A percentile compares a stretch with the other conserved stretches of the same genome.
These are phyloP conservation scores for Sphaeridia pumilis DNA, from an alignment of 2,888 invertebrate species.

Conservation along the genomic window DNA sequence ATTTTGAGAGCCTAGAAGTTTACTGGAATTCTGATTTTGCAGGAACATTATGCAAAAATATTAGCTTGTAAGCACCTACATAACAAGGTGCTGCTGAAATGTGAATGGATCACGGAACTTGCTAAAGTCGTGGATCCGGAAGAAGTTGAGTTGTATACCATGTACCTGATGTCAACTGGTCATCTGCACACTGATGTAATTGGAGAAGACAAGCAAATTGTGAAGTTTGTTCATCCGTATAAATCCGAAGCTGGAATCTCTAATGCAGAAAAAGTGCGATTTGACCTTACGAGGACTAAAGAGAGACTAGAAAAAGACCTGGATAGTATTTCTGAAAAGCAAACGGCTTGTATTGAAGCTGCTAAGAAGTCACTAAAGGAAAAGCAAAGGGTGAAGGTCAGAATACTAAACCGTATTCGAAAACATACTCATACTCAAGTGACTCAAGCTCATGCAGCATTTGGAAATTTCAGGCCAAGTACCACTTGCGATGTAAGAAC, in stretches of 20 bases:
- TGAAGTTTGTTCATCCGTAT: slow-evolving; percentile 14
- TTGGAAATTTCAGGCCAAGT: slow-evolving; percentile 23
- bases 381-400: slow-evolving; percentile 24
- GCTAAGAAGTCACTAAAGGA: slow-evolving; percentile 21
- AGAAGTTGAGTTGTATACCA: slow-evolving; percentile 19
- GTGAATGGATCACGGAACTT: slow-evolving; percentile 18
- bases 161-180: slow-evolving; percentile 17
- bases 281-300: slow-evolving; percentile 24
- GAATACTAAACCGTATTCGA: neutral
- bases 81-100: slow-evolving; percentile 18
- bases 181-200: slow-evolving; percentile 19
- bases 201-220: slow-evolving; percentile 20
- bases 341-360: slow-evolving; percentile 15
- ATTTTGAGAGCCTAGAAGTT: neutral
- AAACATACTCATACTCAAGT: neutral
- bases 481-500: slow-evolving; percentile 28
- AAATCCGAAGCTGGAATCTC: slow-evolving; percentile 15
- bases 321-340: slow-evolving; percentile 14
- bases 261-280: slow-evolving; percentile 28
- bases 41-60: neutral
- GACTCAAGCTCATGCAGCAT: neutral
- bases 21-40: neutral
- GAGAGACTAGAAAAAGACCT: slow-evolving; percentile 26
- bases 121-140: slow-evolving; percentile 6
- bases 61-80: slow-evolving; percentile 1